phyloP scores from a whole-genome alignment of 2,113 vertebrate species.

The Tragulus kanchil region DNA sequence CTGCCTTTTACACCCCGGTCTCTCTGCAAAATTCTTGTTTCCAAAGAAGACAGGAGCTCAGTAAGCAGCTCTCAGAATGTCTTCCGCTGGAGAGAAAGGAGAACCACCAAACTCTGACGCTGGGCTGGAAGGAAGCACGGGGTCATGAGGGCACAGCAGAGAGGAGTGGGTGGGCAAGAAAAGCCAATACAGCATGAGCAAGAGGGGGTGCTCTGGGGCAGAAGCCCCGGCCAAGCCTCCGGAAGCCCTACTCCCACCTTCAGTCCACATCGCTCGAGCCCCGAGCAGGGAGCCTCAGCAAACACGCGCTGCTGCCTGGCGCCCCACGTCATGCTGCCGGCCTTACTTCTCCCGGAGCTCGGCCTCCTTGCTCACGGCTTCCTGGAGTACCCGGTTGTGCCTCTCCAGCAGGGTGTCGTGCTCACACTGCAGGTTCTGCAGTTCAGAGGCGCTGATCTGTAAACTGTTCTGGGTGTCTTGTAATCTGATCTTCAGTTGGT shows the following conservation, averaged over 20 bases:
- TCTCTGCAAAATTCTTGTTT: background rate
- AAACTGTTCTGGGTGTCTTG: conserved; percentile 93
- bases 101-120: background rate
- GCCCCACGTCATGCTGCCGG: background rate
- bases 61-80: background rate
- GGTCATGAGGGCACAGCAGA: background rate
- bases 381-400: conserved; percentile 97
- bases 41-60: background rate
- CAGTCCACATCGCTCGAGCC: background rate
- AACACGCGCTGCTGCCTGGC: background rate
- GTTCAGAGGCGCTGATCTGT: conserved; percentile 89
- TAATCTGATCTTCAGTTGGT: conserved; percentile 93
- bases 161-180: background rate
- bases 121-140: background rate
- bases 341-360: conserved; percentile 96
- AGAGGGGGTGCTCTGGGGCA: background rate
- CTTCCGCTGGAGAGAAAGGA: background rate
- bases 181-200: background rate
- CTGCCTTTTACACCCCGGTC: background rate
- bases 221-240: background rate
- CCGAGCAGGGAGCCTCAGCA: no score
- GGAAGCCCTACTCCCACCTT: background rate
- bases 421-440: conserved; percentile 94
- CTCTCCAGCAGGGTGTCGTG: conserved; percentile 96
- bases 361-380: conserved; percentile 95